Evolutionary conservation across 2,888 invertebrate species (phyloP).

Genomic region (Drosophila demipolita): DNA sequence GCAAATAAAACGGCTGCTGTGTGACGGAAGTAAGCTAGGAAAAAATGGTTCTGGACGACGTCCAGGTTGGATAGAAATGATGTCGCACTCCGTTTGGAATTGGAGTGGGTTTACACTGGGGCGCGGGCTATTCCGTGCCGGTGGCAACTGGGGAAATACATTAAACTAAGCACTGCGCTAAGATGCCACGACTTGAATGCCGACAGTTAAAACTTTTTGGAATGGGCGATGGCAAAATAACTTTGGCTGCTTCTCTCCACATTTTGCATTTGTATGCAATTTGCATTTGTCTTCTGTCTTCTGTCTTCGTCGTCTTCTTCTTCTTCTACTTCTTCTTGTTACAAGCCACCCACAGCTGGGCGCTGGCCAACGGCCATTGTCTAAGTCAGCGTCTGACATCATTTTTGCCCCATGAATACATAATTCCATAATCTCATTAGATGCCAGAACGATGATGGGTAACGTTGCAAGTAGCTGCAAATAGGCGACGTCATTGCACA

Average conservation of each 20-base stretch:
- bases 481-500: conserved; percentile 27
- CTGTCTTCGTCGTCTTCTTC: conserved; percentile 37
- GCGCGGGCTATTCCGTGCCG: neutral
- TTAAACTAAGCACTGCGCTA: conserved; percentile 68
- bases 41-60: conserved; percentile 23
- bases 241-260: neutral
- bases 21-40: conserved; percentile 74
- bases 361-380: conserved; percentile 25
- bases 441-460: conserved; percentile 40
- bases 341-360: neutral
- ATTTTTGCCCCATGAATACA: conserved; percentile 75
- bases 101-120: neutral
- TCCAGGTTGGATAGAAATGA: neutral
- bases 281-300: conserved; percentile 64
- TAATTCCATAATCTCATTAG: conserved; percentile 81
- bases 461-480: conserved; percentile 50
- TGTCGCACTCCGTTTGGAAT: neutral
- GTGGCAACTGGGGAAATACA: conserved; percentile 59
- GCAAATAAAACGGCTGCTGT: conserved; percentile 78
- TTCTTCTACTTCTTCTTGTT: conserved; percentile 21
- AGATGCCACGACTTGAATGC: conserved; percentile 55
- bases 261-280: conserved; percentile 71
- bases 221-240: neutral
- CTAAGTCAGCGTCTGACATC: conserved; percentile 57
- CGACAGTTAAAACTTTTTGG: conserved; percentile 38